phyloP scores from a whole-genome alignment of 2,113 vertebrate species.

The cattle (Bos taurus) region ARS-UCD2.0 NC_037339.1:10761501-10762000 shows the following conservation, averaged over 20 bases:
- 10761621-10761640: not conserved
- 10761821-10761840: conserved; percentile 26
- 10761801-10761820: not conserved
- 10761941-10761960: conserved; percentile 60
- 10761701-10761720: not conserved
- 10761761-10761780: conserved; percentile 20
- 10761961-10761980: conserved; percentile 57
- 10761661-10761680: not conserved
- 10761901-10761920: conserved; percentile 52
- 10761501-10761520: conserved; percentile 22
- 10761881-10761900: not conserved
- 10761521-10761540: not conserved
- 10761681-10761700: not conserved
- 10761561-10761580: not conserved
- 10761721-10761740: not conserved
- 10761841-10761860: conserved; percentile 30
- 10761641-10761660: not conserved
- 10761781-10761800: conserved; percentile 46
- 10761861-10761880: conserved; percentile 59
- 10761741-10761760: conserved; percentile 38
- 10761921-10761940: conserved; percentile 51
- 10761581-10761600: not conserved
- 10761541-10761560: not conserved
- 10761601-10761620: not conserved
- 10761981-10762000: conserved; percentile 73